Percentiles rank a stretch among this genome's conserved stretches.
Evolutionary conservation across 2,797 vertebrate genomes (phyloP).

Genomic region (Macropus fuliginosus): DNA sequence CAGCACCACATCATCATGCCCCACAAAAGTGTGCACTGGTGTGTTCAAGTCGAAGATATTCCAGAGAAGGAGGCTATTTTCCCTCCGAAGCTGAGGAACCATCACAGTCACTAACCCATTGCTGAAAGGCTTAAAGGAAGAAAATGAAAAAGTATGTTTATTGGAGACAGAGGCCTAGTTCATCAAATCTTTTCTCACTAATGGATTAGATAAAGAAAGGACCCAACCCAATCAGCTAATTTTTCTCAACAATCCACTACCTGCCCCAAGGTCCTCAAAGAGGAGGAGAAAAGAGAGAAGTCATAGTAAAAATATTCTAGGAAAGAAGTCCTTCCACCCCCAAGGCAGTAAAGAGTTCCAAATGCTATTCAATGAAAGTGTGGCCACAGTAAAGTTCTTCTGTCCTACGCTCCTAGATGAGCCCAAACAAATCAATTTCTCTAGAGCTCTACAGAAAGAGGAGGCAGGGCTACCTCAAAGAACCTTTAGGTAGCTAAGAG

Average conservation of each 20-base stretch:
- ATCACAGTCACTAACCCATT: conserved; percentile 97
- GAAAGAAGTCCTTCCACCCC: conserved; percentile 21
- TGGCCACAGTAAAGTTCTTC: background rate
- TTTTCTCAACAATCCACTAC: conserved; percentile 13
- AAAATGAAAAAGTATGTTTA: conserved; percentile 32
- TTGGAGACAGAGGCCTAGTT: background rate
- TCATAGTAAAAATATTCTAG: conserved; percentile 8
- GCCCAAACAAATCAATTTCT: background rate
- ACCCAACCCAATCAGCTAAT: background rate
- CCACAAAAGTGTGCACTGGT: conserved; percentile 96
- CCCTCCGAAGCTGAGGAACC: conserved; percentile 96
- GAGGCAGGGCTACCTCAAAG: background rate
- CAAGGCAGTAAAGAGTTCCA: conserved; percentile 6
- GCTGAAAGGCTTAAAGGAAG: conserved; percentile 91
- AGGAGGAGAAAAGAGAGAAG: conserved; percentile 13
- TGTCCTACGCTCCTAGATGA: background rate
- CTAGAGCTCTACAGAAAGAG: background rate
- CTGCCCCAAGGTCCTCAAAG: conserved; percentile 19
- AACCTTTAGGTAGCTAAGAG: background rate
- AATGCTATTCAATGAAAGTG: background rate
- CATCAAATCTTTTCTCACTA: conserved; percentile 19
- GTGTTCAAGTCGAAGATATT: conserved; percentile 95
- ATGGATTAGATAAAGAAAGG: conserved; percentile 11
- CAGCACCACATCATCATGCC: conserved; percentile 96
- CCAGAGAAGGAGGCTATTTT: conserved; percentile 97